A percentile compares a stretch with the other conserved stretches of the same genome.
These are phyloP conservation scores for Cryptosula pallasiana DNA, from an alignment of 2,888 invertebrate genomes.

Conservation along the genomic window DNA sequence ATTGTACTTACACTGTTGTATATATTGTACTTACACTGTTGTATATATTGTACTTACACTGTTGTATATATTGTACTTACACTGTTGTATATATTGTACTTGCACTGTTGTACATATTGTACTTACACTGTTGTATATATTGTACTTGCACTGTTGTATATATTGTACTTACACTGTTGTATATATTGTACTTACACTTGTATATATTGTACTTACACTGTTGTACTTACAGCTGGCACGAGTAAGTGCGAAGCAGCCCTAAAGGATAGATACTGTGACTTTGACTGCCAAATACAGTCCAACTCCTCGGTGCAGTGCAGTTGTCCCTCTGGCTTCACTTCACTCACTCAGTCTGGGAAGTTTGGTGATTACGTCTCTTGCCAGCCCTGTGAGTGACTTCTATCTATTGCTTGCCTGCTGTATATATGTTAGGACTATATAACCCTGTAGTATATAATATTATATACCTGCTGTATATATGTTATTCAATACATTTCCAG, in stretches of 20 bases:
- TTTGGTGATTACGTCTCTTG: conserved; percentile 7
- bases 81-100: no score
- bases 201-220: no score
- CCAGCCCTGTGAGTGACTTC: background rate
- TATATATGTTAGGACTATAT: background rate
- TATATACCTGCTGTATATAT: background rate
- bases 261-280: conserved; percentile 15
- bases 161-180: no score
- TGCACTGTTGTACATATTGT: no score
- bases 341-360: background rate
- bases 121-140: no score
- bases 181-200: no score
- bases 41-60: no score
- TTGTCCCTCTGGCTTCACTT: background rate
- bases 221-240: no score
- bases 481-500: background rate
- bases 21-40: no score
- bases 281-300: background rate
- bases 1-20: no score
- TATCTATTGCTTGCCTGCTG: background rate
- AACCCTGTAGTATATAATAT: background rate
- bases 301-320: background rate
- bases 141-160: no score
- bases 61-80: no score
- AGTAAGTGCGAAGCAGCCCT: background rate